phyloP scores from a whole-genome alignment of 2,888 invertebrate genomes.

The Idaea straminata region DNA sequence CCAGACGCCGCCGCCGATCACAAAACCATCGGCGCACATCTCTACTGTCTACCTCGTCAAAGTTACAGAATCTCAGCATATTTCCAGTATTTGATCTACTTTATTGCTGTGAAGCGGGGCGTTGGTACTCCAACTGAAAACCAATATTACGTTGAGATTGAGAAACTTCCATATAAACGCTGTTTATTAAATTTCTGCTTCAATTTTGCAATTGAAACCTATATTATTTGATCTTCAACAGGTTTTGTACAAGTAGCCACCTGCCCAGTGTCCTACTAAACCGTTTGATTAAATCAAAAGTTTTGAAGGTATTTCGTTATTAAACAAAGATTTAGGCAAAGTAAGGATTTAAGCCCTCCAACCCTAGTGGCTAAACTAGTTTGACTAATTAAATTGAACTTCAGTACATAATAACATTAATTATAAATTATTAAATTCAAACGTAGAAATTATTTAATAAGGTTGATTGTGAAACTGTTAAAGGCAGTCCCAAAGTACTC shows the following conservation, averaged over 20 bases:
- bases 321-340: neutral
- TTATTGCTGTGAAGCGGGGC: conserved; percentile 37
- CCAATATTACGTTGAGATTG: conserved; percentile 46
- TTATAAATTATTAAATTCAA: too few species aligned
- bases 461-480: too few species aligned
- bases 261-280: neutral
- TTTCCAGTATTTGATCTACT: conserved; percentile 32
- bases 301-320: neutral
- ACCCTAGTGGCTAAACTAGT: neutral
- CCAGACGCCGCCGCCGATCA: too few species aligned
- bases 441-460: too few species aligned
- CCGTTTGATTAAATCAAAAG: neutral
- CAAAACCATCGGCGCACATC: too few species aligned
- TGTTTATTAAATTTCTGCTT: conserved; percentile 42
- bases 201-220: conserved; percentile 28
- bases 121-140: conserved; percentile 33
- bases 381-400: neutral
- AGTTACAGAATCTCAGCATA: conserved; percentile 20
- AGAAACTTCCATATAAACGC: conserved; percentile 44
- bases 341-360: neutral
- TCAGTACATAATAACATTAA: too few species aligned
- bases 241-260: neutral
- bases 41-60: neutral
- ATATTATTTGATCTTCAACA: conserved; percentile 4
- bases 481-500: too few species aligned